These are phyloP conservation scores for Pachycephus smyrnensis DNA, from an alignment of 2,888 invertebrate genomes.

Conservation along the genomic window DNA sequence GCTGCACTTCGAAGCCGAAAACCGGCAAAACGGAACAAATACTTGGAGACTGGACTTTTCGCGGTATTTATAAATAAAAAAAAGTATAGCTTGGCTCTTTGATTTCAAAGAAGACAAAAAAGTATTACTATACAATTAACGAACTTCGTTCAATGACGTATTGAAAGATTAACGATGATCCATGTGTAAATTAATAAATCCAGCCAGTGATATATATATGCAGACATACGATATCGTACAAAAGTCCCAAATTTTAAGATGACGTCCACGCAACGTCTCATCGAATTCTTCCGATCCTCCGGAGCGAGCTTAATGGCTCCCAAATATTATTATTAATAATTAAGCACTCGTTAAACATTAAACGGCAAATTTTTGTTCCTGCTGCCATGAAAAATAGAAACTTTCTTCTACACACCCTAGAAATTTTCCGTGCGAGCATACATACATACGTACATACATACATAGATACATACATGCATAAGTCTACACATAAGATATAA, in stretches of 20 bases:
- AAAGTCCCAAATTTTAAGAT: not conserved
- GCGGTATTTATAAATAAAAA: constrained; percentile 20
- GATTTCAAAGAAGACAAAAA: not conserved
- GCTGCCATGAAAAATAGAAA: not conserved
- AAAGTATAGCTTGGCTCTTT: not conserved
- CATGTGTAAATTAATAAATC: too few species aligned
- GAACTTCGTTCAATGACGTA: not conserved
- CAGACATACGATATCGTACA: too few species aligned
- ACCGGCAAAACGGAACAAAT: not conserved
- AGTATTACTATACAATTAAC: not conserved
- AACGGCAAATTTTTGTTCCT: not conserved
- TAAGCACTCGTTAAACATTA: not conserved
- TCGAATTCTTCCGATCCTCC: not conserved
- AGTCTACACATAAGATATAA: not conserved
- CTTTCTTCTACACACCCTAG: not conserved
- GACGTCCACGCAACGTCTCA: not conserved
- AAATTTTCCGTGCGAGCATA: not conserved
- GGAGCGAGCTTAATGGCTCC: not conserved
- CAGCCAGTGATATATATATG: too few species aligned
- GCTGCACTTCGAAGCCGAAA: constrained; percentile 8
- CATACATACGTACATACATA: not conserved
- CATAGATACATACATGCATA: not conserved
- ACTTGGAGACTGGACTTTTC: constrained; percentile 16
- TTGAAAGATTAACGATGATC: not conserved
- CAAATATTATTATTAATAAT: not conserved